These are phyloP conservation scores for Bhutanitis thaidina DNA, from an alignment of 2,888 invertebrate species.

Conservation along the genomic window DNA sequence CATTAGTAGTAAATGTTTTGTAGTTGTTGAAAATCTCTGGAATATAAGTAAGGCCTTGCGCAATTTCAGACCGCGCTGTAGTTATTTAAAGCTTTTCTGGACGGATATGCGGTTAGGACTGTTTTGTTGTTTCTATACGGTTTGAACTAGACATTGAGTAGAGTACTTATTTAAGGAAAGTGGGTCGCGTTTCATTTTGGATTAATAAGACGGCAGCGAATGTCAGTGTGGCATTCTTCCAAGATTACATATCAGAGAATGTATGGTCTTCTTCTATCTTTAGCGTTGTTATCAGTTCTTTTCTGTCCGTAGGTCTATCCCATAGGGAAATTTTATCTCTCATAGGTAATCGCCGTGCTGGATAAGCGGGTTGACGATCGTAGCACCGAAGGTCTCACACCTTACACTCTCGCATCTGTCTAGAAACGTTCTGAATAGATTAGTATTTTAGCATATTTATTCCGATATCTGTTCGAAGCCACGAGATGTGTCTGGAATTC, in stretches of 20 bases:
- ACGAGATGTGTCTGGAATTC: no score
- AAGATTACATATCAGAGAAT: slow-evolving; percentile 26
- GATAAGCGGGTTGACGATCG: no score
- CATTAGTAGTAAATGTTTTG: background rate
- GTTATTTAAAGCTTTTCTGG: slow-evolving; percentile 31
- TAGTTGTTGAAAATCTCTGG: background rate
- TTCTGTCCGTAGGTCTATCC: no score
- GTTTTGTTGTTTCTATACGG: slow-evolving; percentile 31
- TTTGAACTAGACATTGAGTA: slow-evolving; percentile 70
- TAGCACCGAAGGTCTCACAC: no score
- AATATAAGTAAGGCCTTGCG: slow-evolving; percentile 3
- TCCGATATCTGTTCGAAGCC: no score
- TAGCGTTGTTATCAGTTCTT: no score
- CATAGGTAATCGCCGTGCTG: no score
- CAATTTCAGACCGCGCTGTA: slow-evolving; percentile 16
- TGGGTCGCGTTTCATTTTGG: slow-evolving; percentile 41
- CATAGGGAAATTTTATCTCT: no score
- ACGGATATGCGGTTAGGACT: slow-evolving; percentile 32
- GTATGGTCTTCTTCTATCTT: no score
- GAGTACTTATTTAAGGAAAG: slow-evolving; percentile 39
- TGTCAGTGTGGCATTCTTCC: slow-evolving; percentile 54
- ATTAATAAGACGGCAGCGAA: slow-evolving; percentile 39
- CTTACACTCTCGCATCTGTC: no score
- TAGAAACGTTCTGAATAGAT: no score
- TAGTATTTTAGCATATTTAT: no score